Base-by-base conservation (phyloP, 2,113 vertebrate species). In the Leptobrachium leishanense region DNA sequence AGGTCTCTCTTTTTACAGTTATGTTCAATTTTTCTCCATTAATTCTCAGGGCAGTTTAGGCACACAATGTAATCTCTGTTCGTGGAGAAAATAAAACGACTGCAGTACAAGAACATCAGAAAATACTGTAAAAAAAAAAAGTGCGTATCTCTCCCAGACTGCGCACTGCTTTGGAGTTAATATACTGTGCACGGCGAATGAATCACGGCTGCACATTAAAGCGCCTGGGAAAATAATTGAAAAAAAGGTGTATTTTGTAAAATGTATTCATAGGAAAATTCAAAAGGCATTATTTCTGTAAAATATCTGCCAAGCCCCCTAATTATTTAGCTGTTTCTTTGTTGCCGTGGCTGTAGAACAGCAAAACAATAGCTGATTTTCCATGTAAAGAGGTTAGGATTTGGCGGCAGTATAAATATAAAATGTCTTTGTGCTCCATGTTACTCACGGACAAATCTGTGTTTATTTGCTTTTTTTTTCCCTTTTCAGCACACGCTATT, bases 211-310 rank as follows among this genome's bases (percentile, higher is more conserved):
- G 62, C 75, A 69, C 68, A 77, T 70, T 77, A 69, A 59, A 59
- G 53, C 11, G 4, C 42, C 62, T 66, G 67, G 68, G 75, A 77
- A 77, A 77, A 77, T 77, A 77, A 77, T 77, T 69, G 75, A 77
- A 77, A 77, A 75, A 70, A 62, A 31, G n/a, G 68, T 54, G 46
- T 72, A 50, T 79, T 72, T 43, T 54, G 44, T 42, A 64, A 65
- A 72, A 72, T 79, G 69, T 72, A 79, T 79, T 72, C 69, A 79
- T 79, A 54, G 59, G 31, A 72, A 79, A 72, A 72, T 79, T 65
- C 57, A 72, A 79, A 79, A 72, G 53, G 15, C 76, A 79, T 79
- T 79, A 79, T 72, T 79, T 72, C 76, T 65, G 63, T 64, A 79
- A 72, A 79, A 79, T 79, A 79, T 72, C 68, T 72, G 57, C 68